phyloP scores from a whole-genome alignment of 1,140 invertebrate species.

The Pseudomyrmex cubaensis region DNA sequence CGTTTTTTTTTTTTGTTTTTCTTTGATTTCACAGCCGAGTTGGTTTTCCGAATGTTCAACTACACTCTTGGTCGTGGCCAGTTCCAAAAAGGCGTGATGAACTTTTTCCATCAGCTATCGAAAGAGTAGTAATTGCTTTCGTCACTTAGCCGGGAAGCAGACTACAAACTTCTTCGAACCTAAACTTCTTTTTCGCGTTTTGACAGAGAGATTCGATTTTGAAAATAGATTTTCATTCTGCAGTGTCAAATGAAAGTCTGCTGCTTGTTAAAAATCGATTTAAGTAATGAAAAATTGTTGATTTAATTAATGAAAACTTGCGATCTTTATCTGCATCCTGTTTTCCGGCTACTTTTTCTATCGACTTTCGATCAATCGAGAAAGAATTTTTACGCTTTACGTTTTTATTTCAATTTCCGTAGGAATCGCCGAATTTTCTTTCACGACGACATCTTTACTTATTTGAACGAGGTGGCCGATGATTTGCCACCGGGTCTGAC shows the following conservation, averaged over 20 bases:
- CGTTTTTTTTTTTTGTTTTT: neutral
- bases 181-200: neutral
- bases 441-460: slow-evolving; percentile 92
- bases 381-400: neutral
- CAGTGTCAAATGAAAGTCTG: neutral
- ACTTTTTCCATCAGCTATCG: slow-evolving; percentile 87
- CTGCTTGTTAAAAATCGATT: neutral
- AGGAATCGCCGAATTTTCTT: slow-evolving; percentile 91
- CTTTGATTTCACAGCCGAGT: slow-evolving; percentile 87
- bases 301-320: neutral
- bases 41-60: slow-evolving; percentile 97
- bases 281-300: neutral
- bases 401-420: neutral
- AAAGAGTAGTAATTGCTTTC: slow-evolving; percentile 67
- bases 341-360: slow-evolving; percentile 50
- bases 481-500: slow-evolving; percentile 86
- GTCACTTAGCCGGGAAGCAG: slow-evolving; percentile 52
- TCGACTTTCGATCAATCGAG: neutral
- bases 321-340: slow-evolving; percentile 10
- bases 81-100: slow-evolving; percentile 91
- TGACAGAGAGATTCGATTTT: neutral
- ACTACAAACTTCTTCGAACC: neutral
- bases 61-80: slow-evolving; percentile 92
- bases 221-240: neutral
- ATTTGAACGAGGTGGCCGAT: slow-evolving; percentile 89